Evolutionary conservation across 2,113 vertebrate species (phyloP).

Genomic region (Epinephelus moara): DNA sequence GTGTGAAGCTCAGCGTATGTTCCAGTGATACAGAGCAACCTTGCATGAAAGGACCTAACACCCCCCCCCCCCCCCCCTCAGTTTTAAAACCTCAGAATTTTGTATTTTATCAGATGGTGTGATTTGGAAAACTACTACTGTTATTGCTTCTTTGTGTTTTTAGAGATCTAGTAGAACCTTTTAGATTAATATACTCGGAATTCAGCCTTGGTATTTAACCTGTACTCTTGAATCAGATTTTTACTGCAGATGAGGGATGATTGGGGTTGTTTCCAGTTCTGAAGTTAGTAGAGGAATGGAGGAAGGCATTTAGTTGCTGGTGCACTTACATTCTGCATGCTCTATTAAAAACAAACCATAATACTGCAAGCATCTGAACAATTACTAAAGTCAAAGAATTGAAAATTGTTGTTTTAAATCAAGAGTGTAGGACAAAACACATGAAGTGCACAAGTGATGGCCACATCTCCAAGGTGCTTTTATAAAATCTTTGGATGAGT

Average conservation of each 20-base stretch:
- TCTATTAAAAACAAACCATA: background rate
- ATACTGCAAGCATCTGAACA: constrained; percentile 8
- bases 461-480: constrained; percentile 8
- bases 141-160: constrained; percentile 42
- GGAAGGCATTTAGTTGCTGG: background rate
- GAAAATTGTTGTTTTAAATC: background rate
- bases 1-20: background rate
- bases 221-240: constrained; percentile 16
- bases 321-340: constrained; percentile 28
- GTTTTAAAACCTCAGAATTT: constrained; percentile 36
- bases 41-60: constrained; percentile 16
- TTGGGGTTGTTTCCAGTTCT: background rate
- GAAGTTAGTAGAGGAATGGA: background rate
- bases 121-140: constrained; percentile 45
- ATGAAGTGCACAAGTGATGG: background rate
- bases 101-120: constrained; percentile 38
- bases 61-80: no score
- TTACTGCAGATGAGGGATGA: background rate
- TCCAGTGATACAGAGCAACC: background rate
- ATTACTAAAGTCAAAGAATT: background rate
- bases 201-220: constrained; percentile 13
- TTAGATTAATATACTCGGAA: constrained; percentile 33
- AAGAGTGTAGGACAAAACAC: no score
- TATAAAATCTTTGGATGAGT: background rate
- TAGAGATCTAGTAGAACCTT: constrained; percentile 37